Evolutionary conservation across 2,113 vertebrate species (phyloP).

Genomic region (Recurvirostra avosetta): DNA sequence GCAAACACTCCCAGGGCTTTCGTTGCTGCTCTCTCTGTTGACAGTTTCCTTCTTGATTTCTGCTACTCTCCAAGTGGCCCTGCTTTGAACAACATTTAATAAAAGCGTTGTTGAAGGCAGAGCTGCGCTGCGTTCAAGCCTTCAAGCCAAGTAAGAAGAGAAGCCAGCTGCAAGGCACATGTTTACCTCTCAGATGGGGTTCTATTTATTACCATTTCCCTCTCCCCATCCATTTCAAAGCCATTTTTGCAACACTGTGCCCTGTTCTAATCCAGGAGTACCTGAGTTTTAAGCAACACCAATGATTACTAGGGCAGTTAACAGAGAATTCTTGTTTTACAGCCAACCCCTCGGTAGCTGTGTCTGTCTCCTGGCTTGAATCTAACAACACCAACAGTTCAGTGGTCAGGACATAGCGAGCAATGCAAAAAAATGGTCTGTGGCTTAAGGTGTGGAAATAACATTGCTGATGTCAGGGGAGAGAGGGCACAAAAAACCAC

Average conservation of each 20-base stretch:
- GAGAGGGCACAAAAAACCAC: background rate
- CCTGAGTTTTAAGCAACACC: constrained; percentile 9
- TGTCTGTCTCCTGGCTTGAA: background rate
- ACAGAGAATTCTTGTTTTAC: constrained; percentile 29
- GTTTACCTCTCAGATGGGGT: background rate
- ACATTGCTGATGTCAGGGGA: background rate
- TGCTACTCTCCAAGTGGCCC: background rate
- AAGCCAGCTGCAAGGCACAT: background rate
- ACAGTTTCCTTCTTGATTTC: background rate
- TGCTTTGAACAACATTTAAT: background rate
- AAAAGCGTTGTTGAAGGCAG: constrained; percentile 2
- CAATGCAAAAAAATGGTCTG: background rate
- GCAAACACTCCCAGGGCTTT: background rate
- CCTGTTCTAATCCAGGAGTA: background rate
- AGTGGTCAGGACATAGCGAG: background rate
- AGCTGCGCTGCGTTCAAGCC: background rate
- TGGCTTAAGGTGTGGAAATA: constrained; percentile 26
- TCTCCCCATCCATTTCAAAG: background rate
- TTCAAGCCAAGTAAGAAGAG: background rate
- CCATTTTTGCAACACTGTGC: background rate
- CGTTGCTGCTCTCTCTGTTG: background rate
- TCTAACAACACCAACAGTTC: background rate
- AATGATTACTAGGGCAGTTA: background rate
- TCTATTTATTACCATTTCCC: constrained; percentile 24
- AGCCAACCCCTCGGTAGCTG: background rate